Evolutionary conservation across 2,797 vertebrate genomes (phyloP).

Genomic region (Galaxias olidus): DNA sequence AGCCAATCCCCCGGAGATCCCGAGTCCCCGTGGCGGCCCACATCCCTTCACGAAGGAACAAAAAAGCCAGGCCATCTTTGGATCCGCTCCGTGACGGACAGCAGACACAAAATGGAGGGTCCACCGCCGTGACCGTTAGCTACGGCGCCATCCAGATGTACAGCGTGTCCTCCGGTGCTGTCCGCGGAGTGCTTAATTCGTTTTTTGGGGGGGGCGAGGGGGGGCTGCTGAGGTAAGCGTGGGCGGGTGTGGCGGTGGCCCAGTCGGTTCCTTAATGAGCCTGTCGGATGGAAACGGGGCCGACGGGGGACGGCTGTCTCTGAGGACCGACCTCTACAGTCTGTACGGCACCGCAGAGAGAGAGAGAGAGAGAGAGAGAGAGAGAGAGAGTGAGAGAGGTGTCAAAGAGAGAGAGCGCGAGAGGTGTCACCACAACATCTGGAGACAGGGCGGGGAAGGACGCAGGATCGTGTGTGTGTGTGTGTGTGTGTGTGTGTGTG

Average conservation of each 20-base stretch:
- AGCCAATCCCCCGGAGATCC: slow-evolving; percentile 32
- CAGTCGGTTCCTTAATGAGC: slow-evolving; percentile 28
- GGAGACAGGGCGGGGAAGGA: slow-evolving; percentile 32
- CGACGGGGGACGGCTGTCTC: slow-evolving; percentile 7
- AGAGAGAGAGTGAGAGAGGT: too few relatives aligned
- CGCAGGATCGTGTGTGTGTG: slow-evolving; percentile 10
- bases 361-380: too few relatives aligned
- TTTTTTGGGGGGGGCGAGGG: too few relatives aligned
- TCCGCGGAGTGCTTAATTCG: slow-evolving; percentile 16
- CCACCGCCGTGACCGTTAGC: neutral
- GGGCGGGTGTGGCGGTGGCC: slow-evolving; percentile 13
- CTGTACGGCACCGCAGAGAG: slow-evolving; percentile 13
- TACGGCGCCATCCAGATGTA: slow-evolving; percentile 13
- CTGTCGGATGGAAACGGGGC: slow-evolving; percentile 1
- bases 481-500: slow-evolving; percentile 4
- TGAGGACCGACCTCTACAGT: slow-evolving; percentile 11
- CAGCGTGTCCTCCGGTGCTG: slow-evolving; percentile 17
- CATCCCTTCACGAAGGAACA: neutral
- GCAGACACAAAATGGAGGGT: too few relatives aligned
- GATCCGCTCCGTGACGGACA: too few relatives aligned
- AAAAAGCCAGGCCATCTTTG: too few relatives aligned
- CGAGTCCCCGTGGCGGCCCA: slow-evolving; percentile 19
- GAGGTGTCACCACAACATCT: slow-evolving; percentile 50
- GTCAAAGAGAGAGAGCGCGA: too few relatives aligned
- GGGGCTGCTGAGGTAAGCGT: neutral